phyloP scores from a whole-genome alignment of 2,797 vertebrate genomes.

The Botia kubotai region DNA sequence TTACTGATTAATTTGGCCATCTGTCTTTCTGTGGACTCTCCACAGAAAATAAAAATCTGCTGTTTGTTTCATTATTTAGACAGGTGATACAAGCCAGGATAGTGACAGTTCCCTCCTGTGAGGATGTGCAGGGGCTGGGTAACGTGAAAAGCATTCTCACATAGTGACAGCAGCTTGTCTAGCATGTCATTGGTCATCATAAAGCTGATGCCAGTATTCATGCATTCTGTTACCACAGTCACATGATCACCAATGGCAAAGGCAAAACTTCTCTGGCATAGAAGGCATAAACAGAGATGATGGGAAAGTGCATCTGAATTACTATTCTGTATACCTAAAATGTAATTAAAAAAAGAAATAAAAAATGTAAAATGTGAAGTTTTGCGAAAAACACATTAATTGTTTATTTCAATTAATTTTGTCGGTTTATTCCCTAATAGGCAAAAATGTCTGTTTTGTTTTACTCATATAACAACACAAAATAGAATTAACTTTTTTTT shows the following conservation, averaged over 20 bases:
- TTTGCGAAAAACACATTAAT: too few species aligned
- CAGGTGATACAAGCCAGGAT: constrained; percentile 53
- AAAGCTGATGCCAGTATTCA: constrained; percentile 24
- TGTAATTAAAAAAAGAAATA: too few species aligned
- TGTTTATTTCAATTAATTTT: too few species aligned
- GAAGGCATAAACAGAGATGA: background rate
- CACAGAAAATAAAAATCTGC: constrained; percentile 43
- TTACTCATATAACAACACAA: too few species aligned
- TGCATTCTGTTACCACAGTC: background rate
- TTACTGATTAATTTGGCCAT: constrained; percentile 64
- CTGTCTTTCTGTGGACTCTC: constrained; percentile 58
- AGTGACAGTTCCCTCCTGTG: constrained; percentile 2
- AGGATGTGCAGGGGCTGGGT: constrained; percentile 14
- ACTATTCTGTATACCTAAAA: too few species aligned
- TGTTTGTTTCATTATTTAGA: constrained; percentile 58
- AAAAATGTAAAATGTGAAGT: too few species aligned
- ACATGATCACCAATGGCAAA: background rate
- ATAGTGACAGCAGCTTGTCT: constrained; percentile 8
- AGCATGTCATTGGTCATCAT: constrained; percentile 8
- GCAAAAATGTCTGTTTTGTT: too few species aligned
- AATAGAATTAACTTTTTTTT: too few species aligned
- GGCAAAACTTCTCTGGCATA: background rate
- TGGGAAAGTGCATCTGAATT: background rate
- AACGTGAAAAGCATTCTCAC: constrained; percentile 14
- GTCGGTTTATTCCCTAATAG: too few species aligned